These are phyloP conservation scores for Aotus griseimembra DNA, from an alignment of 2,797 vertebrate genomes.

Conservation along the genomic window DNA sequence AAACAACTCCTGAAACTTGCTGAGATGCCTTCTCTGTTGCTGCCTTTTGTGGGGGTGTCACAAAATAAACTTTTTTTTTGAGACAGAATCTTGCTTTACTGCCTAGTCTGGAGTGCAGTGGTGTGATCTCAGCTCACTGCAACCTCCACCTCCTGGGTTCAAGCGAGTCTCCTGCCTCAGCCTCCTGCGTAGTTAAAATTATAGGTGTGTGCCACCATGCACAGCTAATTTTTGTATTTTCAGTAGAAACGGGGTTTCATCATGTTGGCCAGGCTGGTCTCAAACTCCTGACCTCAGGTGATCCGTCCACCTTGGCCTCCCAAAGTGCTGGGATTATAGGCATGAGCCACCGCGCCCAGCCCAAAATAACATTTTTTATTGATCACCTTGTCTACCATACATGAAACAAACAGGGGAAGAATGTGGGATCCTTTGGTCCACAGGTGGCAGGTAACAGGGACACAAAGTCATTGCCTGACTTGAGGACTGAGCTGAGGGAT, in stretches of 20 bases:
- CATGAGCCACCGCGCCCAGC: neutral
- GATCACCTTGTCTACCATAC: neutral
- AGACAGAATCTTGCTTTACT: neutral
- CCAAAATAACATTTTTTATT: neutral
- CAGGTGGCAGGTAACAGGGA: neutral
- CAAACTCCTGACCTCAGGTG: neutral
- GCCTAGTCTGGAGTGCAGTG: neutral
- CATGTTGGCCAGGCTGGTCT: neutral
- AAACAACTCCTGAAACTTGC: neutral
- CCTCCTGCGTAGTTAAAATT: neutral
- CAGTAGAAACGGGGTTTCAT: neutral
- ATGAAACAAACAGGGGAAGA: neutral
- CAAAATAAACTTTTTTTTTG: neutral
- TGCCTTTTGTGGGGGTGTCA: accelerated
- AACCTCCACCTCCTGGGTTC: neutral
- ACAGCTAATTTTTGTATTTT: neutral
- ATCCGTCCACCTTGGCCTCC: neutral
- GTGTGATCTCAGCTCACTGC: neutral
- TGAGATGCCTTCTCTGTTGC: neutral
- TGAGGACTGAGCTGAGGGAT: neutral
- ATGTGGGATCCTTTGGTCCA: no score
- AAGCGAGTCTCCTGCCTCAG: neutral
- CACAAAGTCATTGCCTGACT: no score
- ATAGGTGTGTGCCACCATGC: accelerated
- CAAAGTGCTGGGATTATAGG: neutral